A percentile compares a stretch with the other conserved stretches of the same genome.
Evolutionary conservation across 2,888 invertebrate species (phyloP).

Genomic region (Tenthredo mesomela): DNA sequence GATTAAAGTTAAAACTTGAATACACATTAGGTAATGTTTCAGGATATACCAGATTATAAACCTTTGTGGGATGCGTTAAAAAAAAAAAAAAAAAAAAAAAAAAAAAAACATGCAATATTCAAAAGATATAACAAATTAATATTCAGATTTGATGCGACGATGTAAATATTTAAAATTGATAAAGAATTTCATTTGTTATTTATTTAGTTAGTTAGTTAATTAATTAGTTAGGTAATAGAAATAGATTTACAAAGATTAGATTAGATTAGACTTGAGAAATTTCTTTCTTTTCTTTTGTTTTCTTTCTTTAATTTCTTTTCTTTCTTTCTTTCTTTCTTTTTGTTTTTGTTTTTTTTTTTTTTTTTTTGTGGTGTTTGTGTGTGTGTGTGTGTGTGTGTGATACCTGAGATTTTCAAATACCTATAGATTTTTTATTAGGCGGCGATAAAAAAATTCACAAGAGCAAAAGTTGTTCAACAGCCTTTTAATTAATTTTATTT

Average conservation of each 20-base stretch:
- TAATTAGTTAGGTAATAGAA: background rate
- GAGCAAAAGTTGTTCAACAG: background rate
- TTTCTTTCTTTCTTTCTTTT: background rate
- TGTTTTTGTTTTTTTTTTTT: background rate
- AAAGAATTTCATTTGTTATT: background rate
- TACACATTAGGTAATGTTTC: background rate
- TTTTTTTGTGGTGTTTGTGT: too few species aligned
- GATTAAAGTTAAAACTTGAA: background rate
- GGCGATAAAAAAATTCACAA: background rate
- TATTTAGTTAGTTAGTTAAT: too few species aligned
- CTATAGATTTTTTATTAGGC: background rate
- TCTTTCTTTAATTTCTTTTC: background rate
- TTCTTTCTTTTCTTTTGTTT: background rate
- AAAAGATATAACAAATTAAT: background rate
- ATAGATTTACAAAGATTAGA: conserved; percentile 20
- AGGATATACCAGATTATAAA: background rate
- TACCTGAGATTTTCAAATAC: conserved; percentile 47
- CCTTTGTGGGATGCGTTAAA: background rate
- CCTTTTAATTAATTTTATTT: background rate
- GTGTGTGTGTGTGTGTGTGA: background rate
- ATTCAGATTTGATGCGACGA: background rate
- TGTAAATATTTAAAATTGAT: background rate
- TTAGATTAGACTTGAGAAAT: conserved; percentile 3
- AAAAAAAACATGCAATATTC: background rate
- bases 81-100: background rate